Evolutionary conservation across 2,888 invertebrate species (phyloP).

Genomic region (Thyatira batis): DNA sequence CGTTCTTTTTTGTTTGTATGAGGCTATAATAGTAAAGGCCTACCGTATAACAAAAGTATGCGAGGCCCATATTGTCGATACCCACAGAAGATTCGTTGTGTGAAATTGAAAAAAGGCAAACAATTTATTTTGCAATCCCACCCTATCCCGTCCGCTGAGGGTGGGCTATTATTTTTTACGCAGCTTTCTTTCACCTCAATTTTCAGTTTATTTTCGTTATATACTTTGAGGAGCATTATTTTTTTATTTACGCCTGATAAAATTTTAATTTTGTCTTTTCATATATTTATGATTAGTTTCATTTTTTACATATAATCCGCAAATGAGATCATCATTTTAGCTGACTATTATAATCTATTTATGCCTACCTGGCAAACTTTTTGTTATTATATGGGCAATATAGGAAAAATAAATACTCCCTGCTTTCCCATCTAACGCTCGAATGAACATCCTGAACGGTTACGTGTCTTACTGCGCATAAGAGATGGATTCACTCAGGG

Average conservation of each 20-base stretch:
- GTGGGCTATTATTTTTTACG: slow-evolving; percentile 76
- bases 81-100: slow-evolving; percentile 31
- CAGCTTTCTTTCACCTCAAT: slow-evolving; percentile 68
- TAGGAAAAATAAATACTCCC: slow-evolving; percentile 13
- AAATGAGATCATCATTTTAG: too few species aligned
- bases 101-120: slow-evolving; percentile 74
- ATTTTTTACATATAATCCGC: too few species aligned
- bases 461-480: slow-evolving; percentile 43
- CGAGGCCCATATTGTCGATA: slow-evolving; percentile 21
- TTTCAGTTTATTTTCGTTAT: slow-evolving; percentile 70
- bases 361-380: background rate
- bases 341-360: background rate
- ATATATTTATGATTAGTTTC: too few species aligned
- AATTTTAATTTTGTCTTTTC: too few species aligned
- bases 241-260: slow-evolving; percentile 42
- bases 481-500: slow-evolving; percentile 23
- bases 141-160: slow-evolving; percentile 54
- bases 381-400: background rate
- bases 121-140: slow-evolving; percentile 69
- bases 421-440: slow-evolving; percentile 29
- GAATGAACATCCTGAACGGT: slow-evolving; percentile 35
- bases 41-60: slow-evolving; percentile 8
- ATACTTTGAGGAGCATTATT: slow-evolving; percentile 61
- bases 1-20: too few species aligned
- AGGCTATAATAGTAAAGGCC: too few species aligned